Conservation (phyloP, 2,888 invertebrate species). For the Hecatera dysodea region DNA sequence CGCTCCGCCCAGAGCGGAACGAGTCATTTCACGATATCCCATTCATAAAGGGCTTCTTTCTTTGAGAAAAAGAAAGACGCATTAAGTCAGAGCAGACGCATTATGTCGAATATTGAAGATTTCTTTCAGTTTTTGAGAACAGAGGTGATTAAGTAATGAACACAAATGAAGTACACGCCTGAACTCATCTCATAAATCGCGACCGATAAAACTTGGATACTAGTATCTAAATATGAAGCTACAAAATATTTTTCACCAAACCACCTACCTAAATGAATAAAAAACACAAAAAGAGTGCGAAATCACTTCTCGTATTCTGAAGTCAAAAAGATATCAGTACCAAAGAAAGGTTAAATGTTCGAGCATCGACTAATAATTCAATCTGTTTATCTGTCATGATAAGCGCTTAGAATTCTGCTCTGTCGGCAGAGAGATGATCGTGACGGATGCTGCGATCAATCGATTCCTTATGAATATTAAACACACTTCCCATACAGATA, state of each 20-base stretch:
- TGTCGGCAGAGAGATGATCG: slow-evolving; percentile 9
- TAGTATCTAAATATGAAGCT: too few species aligned
- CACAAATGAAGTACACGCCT: not conserved
- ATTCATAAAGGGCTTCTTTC: too few species aligned
- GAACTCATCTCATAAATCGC: too few species aligned
- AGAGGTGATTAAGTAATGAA: not conserved
- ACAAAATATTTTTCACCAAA: not conserved
- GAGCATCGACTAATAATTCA: slow-evolving; percentile 8
- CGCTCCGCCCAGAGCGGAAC: too few species aligned
- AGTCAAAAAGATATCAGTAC: not conserved
- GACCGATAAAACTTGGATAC: too few species aligned
- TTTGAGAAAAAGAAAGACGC: too few species aligned
- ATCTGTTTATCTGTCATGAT: slow-evolving; percentile 2
- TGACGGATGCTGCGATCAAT: slow-evolving; percentile 51
- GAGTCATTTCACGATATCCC: too few species aligned
- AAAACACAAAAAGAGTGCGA: not conserved
- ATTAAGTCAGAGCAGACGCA: too few species aligned
- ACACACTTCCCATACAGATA: slow-evolving; percentile 45
- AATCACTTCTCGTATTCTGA: not conserved
- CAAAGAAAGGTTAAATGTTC: not conserved
- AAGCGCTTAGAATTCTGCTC: slow-evolving; percentile 25
- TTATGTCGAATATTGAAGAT: not conserved
- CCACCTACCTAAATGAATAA: not conserved
- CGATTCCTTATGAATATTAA: slow-evolving; percentile 63
- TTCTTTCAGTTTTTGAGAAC: not conserved